Conservation (phyloP, 2,797 vertebrate genomes). For the Melanogrammus aeglefinus region DNA sequence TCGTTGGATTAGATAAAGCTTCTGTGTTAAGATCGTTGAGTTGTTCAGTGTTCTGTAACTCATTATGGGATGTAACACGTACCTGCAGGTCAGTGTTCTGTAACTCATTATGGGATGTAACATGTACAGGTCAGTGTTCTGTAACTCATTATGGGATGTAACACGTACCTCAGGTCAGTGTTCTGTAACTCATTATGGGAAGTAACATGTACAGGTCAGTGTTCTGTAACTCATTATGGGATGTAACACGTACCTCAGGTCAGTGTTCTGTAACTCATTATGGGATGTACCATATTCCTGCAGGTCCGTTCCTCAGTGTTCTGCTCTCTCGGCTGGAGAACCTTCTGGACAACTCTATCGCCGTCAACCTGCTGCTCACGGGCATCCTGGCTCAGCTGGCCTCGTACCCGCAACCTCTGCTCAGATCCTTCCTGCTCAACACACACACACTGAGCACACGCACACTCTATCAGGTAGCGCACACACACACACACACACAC, state of each 20-base stretch:
- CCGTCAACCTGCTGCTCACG: slow-evolving; percentile 91
- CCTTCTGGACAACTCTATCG: slow-evolving; percentile 91
- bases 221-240: not conserved
- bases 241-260: slow-evolving; percentile 69
- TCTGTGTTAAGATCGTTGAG: too few species aligned
- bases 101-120: not conserved
- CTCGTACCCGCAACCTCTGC: slow-evolving; percentile 91
- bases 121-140: slow-evolving; percentile 71
- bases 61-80: not conserved
- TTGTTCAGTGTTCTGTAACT: not conserved
- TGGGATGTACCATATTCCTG: slow-evolving; percentile 7
- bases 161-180: slow-evolving; percentile 82
- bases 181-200: slow-evolving; percentile 60
- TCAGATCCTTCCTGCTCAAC: slow-evolving; percentile 87
- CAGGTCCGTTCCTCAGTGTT: slow-evolving; percentile 94
- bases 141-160: not conserved
- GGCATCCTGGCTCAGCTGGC: slow-evolving; percentile 90
- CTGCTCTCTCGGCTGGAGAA: slow-evolving; percentile 94
- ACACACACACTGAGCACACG: slow-evolving; percentile 80
- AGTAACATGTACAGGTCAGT: slow-evolving; percentile 73
- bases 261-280: slow-evolving; percentile 38
- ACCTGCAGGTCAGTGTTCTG: slow-evolving; percentile 88
- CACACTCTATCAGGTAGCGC: slow-evolving; percentile 86
- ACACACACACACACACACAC: slow-evolving; percentile 7
- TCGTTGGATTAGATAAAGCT: too few species aligned